phyloP scores from a whole-genome alignment of 2,797 vertebrate genomes.

The Margarornis squamiger region DNA sequence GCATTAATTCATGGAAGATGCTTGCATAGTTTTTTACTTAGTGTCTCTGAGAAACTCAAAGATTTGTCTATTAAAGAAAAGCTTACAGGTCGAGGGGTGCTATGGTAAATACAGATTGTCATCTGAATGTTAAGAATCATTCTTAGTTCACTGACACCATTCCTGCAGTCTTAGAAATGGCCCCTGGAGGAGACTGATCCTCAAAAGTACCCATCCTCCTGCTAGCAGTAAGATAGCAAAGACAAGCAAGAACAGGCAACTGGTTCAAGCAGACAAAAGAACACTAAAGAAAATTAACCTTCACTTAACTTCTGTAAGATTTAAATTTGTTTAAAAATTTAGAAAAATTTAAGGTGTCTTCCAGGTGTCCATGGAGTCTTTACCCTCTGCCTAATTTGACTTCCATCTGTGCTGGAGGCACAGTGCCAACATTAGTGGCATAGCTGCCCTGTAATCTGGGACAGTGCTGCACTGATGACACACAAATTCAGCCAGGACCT shows the following conservation, averaged over 20 bases:
- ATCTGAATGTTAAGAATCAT: background rate
- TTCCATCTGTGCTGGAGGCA: background rate
- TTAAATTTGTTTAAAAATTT: background rate
- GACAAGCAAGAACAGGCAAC: background rate
- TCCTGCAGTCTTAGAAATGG: background rate
- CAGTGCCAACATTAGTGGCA: background rate
- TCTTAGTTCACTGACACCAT: background rate
- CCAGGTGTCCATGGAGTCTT: background rate
- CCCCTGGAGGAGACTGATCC: background rate
- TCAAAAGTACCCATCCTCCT: background rate
- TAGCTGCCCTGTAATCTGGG: background rate
- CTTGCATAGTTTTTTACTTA: constrained; percentile 21
- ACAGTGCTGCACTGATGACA: background rate
- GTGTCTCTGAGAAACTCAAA: constrained; percentile 9
- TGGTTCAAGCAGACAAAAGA: background rate
- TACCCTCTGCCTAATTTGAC: background rate
- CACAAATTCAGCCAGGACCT: background rate
- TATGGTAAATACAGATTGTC: background rate
- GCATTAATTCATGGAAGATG: background rate
- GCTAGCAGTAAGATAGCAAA: background rate
- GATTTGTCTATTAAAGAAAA: constrained; percentile 30
- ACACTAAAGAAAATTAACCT: background rate
- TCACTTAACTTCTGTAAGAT: background rate
- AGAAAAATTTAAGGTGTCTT: background rate
- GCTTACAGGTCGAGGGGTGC: background rate